These are phyloP conservation scores for Heterodera carotae DNA, from an alignment of 1,140 invertebrate genomes.

Conservation along the genomic window DNA sequence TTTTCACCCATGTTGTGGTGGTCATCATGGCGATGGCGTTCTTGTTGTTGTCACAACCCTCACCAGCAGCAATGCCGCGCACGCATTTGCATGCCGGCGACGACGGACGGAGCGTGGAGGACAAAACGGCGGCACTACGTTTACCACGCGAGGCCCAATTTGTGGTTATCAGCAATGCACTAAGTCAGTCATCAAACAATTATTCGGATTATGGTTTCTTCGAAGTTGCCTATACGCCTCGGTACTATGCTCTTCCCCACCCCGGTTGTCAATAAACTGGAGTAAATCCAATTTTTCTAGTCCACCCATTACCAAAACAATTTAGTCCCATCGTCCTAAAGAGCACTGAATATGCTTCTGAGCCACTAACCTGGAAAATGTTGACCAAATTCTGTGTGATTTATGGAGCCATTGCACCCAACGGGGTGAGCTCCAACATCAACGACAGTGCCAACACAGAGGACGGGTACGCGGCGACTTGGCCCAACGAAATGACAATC, in stretches of 20 bases:
- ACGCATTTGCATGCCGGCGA: neutral
- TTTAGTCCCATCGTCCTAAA: no score
- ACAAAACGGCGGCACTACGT: neutral
- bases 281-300: no score
- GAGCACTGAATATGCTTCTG: no score
- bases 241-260: no score
- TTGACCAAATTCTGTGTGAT: neutral
- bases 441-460: conserved; percentile 18
- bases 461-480: conserved; percentile 5
- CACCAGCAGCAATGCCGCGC: neutral
- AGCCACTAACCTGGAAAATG: neutral
- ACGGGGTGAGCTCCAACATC: conserved; percentile 17
- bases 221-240: no score
- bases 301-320: no score
- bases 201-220: neutral
- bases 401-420: neutral
- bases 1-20: neutral
- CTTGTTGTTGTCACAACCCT: no score
- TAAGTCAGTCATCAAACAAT: neutral
- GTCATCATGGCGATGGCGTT: no score
- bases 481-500: conserved; percentile 14
- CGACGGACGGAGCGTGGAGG: neutral
- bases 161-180: neutral
- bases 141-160: neutral
- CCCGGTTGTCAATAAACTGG: no score